Conservation (phyloP, 2,888 invertebrate species). For the Halictus ligatus region DNA sequence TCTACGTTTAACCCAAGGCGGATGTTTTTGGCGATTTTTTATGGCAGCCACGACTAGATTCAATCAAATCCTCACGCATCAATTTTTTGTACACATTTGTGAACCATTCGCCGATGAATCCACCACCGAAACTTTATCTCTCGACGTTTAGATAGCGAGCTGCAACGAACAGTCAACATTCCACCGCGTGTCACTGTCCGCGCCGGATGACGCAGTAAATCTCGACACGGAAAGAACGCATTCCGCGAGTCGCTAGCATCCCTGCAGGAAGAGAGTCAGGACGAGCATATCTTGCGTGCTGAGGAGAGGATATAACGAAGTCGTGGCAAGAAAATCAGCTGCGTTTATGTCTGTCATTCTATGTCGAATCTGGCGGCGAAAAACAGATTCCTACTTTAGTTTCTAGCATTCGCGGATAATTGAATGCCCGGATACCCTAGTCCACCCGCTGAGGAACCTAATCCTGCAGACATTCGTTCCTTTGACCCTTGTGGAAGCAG, state of each 20-base stretch:
- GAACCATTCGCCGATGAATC: not conserved
- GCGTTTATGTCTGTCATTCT: slow-evolving; percentile 32
- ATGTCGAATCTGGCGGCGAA: slow-evolving; percentile 23
- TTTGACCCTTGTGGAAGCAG: not conserved
- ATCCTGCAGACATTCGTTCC: not conserved
- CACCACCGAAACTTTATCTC: slow-evolving; percentile 3
- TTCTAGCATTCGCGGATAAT: slow-evolving; percentile 10
- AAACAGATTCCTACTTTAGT: slow-evolving; percentile 35
- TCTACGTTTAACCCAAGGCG: too few species aligned
- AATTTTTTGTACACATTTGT: not conserved
- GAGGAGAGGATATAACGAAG: slow-evolving; percentile 67
- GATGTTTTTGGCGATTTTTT: not conserved
- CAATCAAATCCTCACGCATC: not conserved
- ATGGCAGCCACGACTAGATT: not conserved
- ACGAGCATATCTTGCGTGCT: slow-evolving; percentile 53
- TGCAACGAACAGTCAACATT: slow-evolving; percentile 66
- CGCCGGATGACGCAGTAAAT: slow-evolving; percentile 76
- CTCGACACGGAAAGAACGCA: slow-evolving; percentile 72
- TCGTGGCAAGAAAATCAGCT: slow-evolving; percentile 61
- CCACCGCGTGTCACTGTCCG: slow-evolving; percentile 61
- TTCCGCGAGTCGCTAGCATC: slow-evolving; percentile 59
- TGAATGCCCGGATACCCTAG: slow-evolving; percentile 18
- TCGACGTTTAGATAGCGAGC: slow-evolving; percentile 46
- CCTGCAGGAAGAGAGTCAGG: slow-evolving; percentile 45
- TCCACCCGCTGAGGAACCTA: not conserved